Conservation (phyloP, 2,888 invertebrate species). For the Incurvaria masculella region DNA sequence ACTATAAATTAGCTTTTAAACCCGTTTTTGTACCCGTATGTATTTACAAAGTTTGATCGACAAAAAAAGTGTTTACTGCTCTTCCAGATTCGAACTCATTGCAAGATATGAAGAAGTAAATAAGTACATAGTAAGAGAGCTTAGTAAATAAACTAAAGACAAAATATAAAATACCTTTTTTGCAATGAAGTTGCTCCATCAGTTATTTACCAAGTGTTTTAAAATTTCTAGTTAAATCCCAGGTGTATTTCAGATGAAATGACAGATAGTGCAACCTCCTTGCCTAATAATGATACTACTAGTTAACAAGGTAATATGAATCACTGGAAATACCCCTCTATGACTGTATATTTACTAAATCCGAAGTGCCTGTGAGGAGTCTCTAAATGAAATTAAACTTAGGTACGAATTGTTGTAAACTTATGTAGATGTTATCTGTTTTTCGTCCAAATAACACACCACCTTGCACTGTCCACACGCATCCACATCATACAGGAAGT, state of each 20-base stretch:
- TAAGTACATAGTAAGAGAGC: background rate
- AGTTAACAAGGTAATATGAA: slow-evolving; percentile 3
- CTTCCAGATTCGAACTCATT: too few species aligned
- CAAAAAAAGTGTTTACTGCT: too few species aligned
- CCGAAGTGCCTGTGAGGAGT: slow-evolving; percentile 1
- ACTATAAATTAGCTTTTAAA: too few species aligned
- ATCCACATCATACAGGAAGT: slow-evolving; percentile 45
- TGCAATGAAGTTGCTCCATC: slow-evolving; percentile 3
- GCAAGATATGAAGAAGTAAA: background rate
- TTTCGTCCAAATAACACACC: slow-evolving; percentile 38
- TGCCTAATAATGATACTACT: slow-evolving; percentile 5
- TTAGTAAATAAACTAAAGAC: background rate
- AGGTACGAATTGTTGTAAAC: background rate
- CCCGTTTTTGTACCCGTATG: too few species aligned
- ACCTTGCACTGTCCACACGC: slow-evolving; percentile 50
- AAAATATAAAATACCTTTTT: background rate
- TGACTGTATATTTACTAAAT: background rate
- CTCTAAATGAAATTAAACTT: background rate
- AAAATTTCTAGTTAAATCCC: slow-evolving; percentile 14
- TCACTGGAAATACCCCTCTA: background rate
- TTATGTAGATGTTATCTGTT: slow-evolving; percentile 17
- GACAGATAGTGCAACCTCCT: slow-evolving; percentile 7
- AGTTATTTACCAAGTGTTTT: slow-evolving; percentile 14
- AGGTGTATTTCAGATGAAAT: slow-evolving; percentile 6
- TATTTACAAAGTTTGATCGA: too few species aligned